Evolutionary conservation across 2,888 invertebrate species (phyloP).

Genomic region (Meiosimyza decipiens): DNA sequence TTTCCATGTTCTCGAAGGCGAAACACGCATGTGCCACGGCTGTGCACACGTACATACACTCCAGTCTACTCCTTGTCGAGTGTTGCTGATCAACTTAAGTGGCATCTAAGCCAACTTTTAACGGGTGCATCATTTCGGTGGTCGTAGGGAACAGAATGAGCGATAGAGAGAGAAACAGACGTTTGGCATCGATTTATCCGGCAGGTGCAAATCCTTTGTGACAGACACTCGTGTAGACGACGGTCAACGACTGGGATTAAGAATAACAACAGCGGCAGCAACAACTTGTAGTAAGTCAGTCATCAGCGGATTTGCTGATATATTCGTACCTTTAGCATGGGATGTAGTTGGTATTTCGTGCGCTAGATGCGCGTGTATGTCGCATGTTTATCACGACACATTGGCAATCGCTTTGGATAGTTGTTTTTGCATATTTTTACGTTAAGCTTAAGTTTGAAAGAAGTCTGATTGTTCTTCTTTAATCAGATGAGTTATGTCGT

Average conservation of each 20-base stretch:
- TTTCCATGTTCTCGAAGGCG: not conserved
- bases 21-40: slow-evolving; percentile 10
- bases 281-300: not conserved
- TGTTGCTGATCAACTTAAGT: no score
- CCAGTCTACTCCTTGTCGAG: no score
- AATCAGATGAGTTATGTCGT: no score
- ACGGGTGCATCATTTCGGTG: no score
- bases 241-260: slow-evolving; percentile 22
- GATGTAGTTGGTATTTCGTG: not conserved
- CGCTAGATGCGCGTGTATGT: slow-evolving; percentile 17
- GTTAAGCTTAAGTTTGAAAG: no score
- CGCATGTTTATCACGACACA: slow-evolving; percentile 19
- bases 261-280: not conserved
- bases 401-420: not conserved
- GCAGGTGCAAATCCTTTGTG: slow-evolving; percentile 62
- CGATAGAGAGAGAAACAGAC: not conserved
- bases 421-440: not conserved
- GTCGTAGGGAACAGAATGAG: not conserved
- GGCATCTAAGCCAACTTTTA: no score
- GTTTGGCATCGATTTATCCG: slow-evolving; percentile 50
- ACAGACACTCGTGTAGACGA: slow-evolving; percentile 53
- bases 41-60: no score
- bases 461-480: no score
- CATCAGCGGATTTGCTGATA: slow-evolving; percentile 8
- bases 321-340: not conserved